Conservation (phyloP, 1,140 invertebrate species). For the Ceratosolen fusciceps region DNA sequence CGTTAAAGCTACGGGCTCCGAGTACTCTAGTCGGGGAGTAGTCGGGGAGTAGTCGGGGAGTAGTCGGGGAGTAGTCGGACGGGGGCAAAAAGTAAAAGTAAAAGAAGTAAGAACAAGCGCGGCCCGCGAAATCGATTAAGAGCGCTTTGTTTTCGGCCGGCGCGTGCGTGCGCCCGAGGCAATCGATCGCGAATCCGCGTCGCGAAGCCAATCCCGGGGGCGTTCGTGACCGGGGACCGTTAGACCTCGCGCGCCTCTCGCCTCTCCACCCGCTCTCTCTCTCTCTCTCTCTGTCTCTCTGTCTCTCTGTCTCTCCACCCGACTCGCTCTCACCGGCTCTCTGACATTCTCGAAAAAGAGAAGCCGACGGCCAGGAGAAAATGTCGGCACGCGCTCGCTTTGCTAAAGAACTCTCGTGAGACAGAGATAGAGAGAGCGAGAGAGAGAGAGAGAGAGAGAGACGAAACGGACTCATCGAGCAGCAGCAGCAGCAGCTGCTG, state of each 20-base stretch:
- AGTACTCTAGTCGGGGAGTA: no score
- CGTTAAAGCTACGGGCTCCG: neutral
- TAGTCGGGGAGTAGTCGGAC: no score
- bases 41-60: no score
- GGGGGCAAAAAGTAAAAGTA: neutral
- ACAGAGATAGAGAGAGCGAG: neutral
- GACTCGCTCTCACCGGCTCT: neutral
- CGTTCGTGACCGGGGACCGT: slow-evolving; percentile 35
- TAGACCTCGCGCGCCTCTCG: neutral
- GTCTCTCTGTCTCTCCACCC: neutral
- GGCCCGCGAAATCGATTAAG: slow-evolving; percentile 3
- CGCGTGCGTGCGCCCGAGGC: neutral
- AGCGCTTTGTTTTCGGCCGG: neutral
- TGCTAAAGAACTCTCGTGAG: neutral
- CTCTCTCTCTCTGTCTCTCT: neutral
- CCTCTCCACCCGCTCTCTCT: neutral
- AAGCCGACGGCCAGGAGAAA: neutral
- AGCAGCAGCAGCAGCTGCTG: no score
- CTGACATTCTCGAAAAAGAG: neutral
- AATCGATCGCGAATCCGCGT: slow-evolving; percentile 25
- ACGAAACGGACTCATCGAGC: neutral
- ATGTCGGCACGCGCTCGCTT: neutral
- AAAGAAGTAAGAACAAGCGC: neutral
- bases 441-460: neutral
- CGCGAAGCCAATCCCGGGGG: neutral